Evolutionary conservation across 1,140 invertebrate species (phyloP).

Genomic region (honey bee (Apis mellifera)): DNA sequence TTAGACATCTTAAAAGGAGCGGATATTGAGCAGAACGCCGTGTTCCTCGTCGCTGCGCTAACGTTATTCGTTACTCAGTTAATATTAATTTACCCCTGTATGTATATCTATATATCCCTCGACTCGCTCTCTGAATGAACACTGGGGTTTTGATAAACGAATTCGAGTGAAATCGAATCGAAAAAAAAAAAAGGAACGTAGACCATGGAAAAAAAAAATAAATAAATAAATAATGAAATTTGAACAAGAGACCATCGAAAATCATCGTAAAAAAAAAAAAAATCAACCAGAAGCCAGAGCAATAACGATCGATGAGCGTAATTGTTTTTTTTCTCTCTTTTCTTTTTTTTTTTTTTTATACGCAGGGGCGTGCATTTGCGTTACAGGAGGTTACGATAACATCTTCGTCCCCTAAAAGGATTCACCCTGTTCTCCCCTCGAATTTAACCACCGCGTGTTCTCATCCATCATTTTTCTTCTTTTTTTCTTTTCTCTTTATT

Average conservation of each 20-base stretch:
- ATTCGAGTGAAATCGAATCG: background rate
- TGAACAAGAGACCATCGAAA: background rate
- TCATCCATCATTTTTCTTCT: too few species aligned
- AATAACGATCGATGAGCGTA: background rate
- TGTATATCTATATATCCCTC: conserved; percentile 52
- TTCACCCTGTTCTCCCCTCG: too few species aligned
- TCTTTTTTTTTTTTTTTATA: background rate
- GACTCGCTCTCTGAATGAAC: conserved; percentile 52
- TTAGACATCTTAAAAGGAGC: conserved; percentile 64
- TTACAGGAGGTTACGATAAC: too few species aligned
- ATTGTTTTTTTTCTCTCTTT: background rate
- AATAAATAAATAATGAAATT: background rate
- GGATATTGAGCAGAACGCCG: conserved; percentile 67
- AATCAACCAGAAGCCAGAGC: background rate
- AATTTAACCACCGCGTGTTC: too few species aligned
- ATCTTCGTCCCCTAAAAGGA: too few species aligned
- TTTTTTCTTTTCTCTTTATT: too few species aligned
- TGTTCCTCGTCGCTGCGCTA: conserved; percentile 65
- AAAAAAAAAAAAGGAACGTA: background rate
- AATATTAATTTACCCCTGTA: conserved; percentile 59
- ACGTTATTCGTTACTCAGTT: conserved; percentile 58
- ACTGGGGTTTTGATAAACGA: conserved; percentile 53
- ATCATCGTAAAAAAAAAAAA: too few species aligned
- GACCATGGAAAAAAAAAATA: background rate
- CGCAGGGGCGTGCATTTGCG: conserved; percentile 1